Conservation (phyloP, 2,113 vertebrate genomes). For the Callocephalon fimbriatum region DNA sequence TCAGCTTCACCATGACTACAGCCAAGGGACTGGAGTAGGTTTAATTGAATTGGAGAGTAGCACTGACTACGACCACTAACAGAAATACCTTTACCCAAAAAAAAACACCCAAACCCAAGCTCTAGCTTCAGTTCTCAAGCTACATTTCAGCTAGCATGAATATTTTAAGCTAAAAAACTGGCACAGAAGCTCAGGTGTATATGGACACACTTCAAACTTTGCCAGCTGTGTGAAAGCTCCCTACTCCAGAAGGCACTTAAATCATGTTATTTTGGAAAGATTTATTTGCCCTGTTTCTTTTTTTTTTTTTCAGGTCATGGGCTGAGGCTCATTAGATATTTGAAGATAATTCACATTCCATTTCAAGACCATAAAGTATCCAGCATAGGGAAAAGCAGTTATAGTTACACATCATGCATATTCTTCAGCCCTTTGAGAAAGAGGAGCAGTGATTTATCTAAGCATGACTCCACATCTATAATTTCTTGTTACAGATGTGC, state of each 20-base stretch:
- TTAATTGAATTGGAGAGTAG: rapidly evolving
- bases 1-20: rapidly evolving
- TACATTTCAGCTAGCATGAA: rapidly evolving
- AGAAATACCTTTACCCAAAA: not conserved
- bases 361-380: not conserved
- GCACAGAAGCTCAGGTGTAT: rapidly evolving
- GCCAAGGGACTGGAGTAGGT: rapidly evolving
- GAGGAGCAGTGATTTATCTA: not conserved
- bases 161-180: rapidly evolving
- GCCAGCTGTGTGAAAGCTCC: not conserved
- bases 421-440: not conserved
- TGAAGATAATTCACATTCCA: not conserved
- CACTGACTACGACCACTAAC: rapidly evolving
- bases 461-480: rapidly evolving
- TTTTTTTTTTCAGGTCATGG: not conserved
- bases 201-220: not conserved
- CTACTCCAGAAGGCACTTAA: not conserved
- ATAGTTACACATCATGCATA: rapidly evolving
- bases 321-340: not conserved
- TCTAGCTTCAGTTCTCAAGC: too few species aligned
- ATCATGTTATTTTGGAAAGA: not conserved
- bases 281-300: not conserved
- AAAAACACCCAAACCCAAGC: not conserved
- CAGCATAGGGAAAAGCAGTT: not conserved
- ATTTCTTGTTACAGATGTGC: rapidly evolving